Evolutionary conservation across 2,113 vertebrate species (phyloP), one percentile per base, ranked within the genome.

Genomic region (Caranx melampygus): DNA sequence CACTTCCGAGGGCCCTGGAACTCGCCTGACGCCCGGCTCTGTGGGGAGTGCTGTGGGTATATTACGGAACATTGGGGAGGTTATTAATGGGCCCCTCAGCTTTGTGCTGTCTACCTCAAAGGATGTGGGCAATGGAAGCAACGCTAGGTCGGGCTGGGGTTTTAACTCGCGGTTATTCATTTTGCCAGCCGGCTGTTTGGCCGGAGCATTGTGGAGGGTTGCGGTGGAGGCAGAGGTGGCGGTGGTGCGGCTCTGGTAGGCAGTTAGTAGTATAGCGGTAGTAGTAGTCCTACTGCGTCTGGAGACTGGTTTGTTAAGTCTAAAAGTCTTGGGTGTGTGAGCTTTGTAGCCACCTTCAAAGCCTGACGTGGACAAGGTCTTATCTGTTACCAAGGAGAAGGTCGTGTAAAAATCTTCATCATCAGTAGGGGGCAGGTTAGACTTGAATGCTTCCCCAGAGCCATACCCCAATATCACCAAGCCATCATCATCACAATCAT

Each of bases 401-500:
- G 97, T 96, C 96, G 97, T 96, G 97, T 99, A 97, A 99, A 99
- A 98, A 99, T 99, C 97, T 99, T 99, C 98, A 96, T 98, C 98
- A 97, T 98, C 97, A 87, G 97, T 97, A 96, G 97, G 97, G 97
- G 97, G 97, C 94, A 96, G 96, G 96, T 98, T 97, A 97, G 97
- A 99, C 97, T 99, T 96, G 97, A 97, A 97, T 93, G 97, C 97
- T 97, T 99, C 97, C 97, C 98, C 98, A 97, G 98, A 99, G 98
- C 98, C 98, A 99, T 97, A 98, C 97, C 98, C 97, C 97, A 97
- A 99, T 96, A 97, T 98, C 97, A 99, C 97, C 97, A 97, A 98
- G 98, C 97, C 97, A 98, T 99, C 98, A 98, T 97, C 97, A 98
- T 98, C 97, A 99, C 97, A 99, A 99, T 97, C 98, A 96, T 98